Percentiles rank a stretch among this genome's conserved stretches.
These are phyloP conservation scores for Lontra canadensis DNA, from an alignment of 2,113 vertebrate genomes.

Conservation along the genomic window DNA sequence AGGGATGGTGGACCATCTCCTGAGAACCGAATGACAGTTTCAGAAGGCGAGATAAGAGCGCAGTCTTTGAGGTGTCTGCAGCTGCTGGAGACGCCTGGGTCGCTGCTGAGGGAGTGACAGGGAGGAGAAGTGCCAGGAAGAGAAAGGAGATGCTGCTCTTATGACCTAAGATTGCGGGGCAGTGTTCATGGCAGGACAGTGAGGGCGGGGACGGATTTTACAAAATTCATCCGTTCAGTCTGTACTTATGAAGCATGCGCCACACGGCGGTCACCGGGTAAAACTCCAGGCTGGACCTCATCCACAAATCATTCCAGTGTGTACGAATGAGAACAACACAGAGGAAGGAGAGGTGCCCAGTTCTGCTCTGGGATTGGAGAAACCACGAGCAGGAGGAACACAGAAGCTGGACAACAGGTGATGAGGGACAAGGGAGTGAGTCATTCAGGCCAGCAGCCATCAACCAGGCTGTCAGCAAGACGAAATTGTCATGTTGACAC, in stretches of 20 bases:
- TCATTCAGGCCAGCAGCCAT: not conserved
- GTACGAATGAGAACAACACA: not conserved
- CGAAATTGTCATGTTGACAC: not conserved
- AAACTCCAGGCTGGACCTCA: not conserved
- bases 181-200: not conserved
- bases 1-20: not conserved
- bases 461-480: not conserved
- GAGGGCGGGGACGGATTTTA: no score
- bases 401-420: not conserved
- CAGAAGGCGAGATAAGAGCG: not conserved
- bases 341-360: not conserved
- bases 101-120: not conserved
- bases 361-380: not conserved
- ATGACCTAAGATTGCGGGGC: rapidly evolving
- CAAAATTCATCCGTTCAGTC: not conserved
- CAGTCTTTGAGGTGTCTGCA: not conserved
- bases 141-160: not conserved
- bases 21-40: not conserved
- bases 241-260: not conserved
- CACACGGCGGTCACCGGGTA: not conserved
- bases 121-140: not conserved
- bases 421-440: not conserved
- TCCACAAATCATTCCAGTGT: not conserved
- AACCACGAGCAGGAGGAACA: not conserved
- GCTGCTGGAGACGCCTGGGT: not conserved